Percentiles rank a stretch among this genome's conserved stretches.
These are phyloP conservation scores for Mionectes olivaceus DNA, from an alignment of 2,797 vertebrate genomes.

Conservation along the genomic window DNA sequence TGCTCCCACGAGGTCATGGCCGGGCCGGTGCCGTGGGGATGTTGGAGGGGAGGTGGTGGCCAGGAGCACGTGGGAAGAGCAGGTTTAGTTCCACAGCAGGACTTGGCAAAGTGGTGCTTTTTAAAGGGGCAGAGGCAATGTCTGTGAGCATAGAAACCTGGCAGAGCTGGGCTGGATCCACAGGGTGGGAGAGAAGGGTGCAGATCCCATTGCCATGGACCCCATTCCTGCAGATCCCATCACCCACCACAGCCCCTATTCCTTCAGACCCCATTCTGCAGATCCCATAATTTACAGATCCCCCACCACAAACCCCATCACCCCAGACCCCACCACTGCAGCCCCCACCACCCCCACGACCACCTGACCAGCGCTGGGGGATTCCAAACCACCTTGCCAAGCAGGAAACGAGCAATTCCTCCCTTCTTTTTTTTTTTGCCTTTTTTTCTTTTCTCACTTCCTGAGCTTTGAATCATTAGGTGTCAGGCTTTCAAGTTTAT, in stretches of 20 bases:
- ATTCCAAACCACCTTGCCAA: not conserved
- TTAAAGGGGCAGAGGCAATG: fast-evolving
- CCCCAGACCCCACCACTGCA: not conserved
- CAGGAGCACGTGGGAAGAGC: fast-evolving
- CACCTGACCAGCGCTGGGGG: fast-evolving
- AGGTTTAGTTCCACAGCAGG: not conserved
- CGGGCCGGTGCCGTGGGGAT: fast-evolving
- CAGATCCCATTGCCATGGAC: not conserved
- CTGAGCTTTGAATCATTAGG: constrained; percentile 58
- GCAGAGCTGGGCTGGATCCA: not conserved
- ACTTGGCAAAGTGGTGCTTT: not conserved
- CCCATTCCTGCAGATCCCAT: fast-evolving
- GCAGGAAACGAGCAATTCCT: constrained; percentile 26
- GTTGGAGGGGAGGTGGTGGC: fast-evolving
- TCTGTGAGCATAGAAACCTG: fast-evolving
- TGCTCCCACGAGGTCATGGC: fast-evolving
- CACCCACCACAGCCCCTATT: fast-evolving
- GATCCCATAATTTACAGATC: not conserved
- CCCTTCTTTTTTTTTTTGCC: not conserved
- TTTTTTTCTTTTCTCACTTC: not conserved
- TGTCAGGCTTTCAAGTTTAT: constrained; percentile 47
- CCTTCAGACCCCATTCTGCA: fast-evolving
- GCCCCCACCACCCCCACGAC: not conserved
- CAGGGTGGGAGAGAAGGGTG: fast-evolving
- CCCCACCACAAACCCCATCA: no score